Conservation (phyloP, 2,888 invertebrate genomes). For the Pharmacophagus antenor region DNA sequence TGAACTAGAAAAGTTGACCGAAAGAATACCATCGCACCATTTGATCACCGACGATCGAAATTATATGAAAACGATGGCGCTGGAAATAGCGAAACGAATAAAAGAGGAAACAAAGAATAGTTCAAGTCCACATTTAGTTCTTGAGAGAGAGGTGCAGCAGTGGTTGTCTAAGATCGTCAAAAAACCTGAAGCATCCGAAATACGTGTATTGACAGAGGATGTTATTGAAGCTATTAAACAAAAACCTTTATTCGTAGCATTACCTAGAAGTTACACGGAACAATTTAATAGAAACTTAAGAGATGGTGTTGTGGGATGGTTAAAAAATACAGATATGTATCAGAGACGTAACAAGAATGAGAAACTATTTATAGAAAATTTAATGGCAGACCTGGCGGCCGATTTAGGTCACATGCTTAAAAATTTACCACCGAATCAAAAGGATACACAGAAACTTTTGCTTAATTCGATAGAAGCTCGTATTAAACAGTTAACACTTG, state of each 20-base stretch:
- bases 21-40: slow-evolving; percentile 18
- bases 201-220: slow-evolving; percentile 1
- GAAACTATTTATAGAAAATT: slow-evolving; percentile 12
- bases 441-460: slow-evolving; percentile 10
- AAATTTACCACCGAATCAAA: slow-evolving; percentile 8
- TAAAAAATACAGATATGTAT: slow-evolving; percentile 10
- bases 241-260: background rate
- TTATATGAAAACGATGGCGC: slow-evolving; percentile 14
- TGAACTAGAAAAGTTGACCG: slow-evolving; percentile 19
- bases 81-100: slow-evolving; percentile 17
- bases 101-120: slow-evolving; percentile 1
- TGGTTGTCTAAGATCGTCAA: slow-evolving; percentile 26
- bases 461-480: slow-evolving; percentile 17
- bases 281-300: slow-evolving; percentile 1
- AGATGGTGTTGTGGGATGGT: slow-evolving; percentile 16
- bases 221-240: slow-evolving; percentile 13
- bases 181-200: slow-evolving; percentile 14
- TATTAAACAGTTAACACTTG: slow-evolving; percentile 23
- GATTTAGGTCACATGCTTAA: slow-evolving; percentile 17
- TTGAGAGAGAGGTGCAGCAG: slow-evolving; percentile 12
- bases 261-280: background rate
- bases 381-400: slow-evolving; percentile 15
- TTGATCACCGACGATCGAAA: slow-evolving; percentile 14
- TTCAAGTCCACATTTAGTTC: slow-evolving; percentile 11
- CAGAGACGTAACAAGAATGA: slow-evolving; percentile 12